phyloP scores from a whole-genome alignment of 2,113 vertebrate genomes.

The Alaudala cheleensis region DNA sequence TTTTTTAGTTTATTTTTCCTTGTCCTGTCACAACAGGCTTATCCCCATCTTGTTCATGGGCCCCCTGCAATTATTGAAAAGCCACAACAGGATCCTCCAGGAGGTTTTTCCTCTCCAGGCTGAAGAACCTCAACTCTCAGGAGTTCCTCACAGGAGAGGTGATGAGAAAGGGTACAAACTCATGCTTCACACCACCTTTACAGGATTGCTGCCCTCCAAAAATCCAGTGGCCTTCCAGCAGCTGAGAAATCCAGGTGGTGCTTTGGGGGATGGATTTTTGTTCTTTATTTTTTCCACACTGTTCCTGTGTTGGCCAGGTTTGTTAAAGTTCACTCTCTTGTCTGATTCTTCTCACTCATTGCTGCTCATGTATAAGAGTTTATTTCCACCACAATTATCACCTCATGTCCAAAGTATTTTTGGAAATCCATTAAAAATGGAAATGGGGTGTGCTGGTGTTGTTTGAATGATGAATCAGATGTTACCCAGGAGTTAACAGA shows the following conservation, averaged over 20 bases:
- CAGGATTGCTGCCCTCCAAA: neutral
- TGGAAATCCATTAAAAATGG: neutral
- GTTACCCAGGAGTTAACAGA: neutral
- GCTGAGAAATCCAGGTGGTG: neutral
- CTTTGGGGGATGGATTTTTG: neutral
- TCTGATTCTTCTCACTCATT: neutral
- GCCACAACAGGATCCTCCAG: neutral
- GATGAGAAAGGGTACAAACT: neutral
- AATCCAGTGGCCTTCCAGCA: neutral
- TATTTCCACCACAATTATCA: neutral
- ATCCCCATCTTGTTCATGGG: neutral
- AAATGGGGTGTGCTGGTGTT: neutral
- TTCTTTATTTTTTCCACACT: neutral
- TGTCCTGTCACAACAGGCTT: neutral
- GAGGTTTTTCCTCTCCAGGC: neutral
- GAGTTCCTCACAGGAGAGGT: neutral
- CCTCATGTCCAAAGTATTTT: neutral
- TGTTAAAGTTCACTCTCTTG: neutral
- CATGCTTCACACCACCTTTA: neutral
- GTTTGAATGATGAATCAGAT: neutral
- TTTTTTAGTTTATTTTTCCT: neutral
- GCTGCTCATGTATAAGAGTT: neutral
- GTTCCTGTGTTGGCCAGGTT: neutral
- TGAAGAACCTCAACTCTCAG: neutral
- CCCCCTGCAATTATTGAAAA: neutral